These are phyloP conservation scores for Phthorimaea operculella DNA, from an alignment of 1,140 invertebrate species.

Conservation along the genomic window DNA sequence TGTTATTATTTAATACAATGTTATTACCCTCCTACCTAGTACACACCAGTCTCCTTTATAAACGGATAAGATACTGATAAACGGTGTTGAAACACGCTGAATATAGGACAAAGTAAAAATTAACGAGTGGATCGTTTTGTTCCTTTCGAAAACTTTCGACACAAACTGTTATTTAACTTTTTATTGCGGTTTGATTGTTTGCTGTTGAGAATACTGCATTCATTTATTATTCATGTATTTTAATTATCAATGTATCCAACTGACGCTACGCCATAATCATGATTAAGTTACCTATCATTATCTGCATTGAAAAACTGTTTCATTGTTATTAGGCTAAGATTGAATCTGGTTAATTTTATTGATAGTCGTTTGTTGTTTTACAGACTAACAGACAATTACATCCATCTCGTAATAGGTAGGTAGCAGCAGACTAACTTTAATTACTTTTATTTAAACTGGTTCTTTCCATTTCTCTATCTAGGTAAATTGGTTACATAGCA, in stretches of 20 bases:
- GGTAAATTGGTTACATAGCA: too few relatives aligned
- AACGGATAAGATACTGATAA: slow-evolving; percentile 27
- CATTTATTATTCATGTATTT: slow-evolving; percentile 39
- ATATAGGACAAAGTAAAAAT: slow-evolving; percentile 32
- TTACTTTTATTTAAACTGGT: too few relatives aligned
- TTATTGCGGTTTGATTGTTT: slow-evolving; percentile 30
- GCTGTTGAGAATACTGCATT: slow-evolving; percentile 19
- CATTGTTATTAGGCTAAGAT: slow-evolving; percentile 29
- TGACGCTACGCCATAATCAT: slow-evolving; percentile 27
- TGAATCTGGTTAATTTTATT: slow-evolving; percentile 31
- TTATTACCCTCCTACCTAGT: slow-evolving; percentile 54
- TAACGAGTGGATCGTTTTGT: slow-evolving; percentile 38
- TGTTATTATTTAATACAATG: slow-evolving; percentile 60
- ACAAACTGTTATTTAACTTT: slow-evolving; percentile 29
- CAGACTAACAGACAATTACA: too few relatives aligned
- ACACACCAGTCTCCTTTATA: slow-evolving; percentile 31
- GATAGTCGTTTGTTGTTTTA: slow-evolving; percentile 12
- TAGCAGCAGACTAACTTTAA: background rate
- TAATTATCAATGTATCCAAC: slow-evolving; percentile 36
- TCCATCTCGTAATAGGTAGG: slow-evolving; percentile 7
- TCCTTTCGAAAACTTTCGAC: slow-evolving; percentile 25
- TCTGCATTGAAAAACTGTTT: slow-evolving; percentile 22
- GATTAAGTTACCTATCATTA: slow-evolving; percentile 35
- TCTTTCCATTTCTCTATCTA: too few relatives aligned
- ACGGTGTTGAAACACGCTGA: slow-evolving; percentile 31